Base-by-base conservation (phyloP, 2,888 invertebrate genomes). In the Baronia brevicornis region DNA sequence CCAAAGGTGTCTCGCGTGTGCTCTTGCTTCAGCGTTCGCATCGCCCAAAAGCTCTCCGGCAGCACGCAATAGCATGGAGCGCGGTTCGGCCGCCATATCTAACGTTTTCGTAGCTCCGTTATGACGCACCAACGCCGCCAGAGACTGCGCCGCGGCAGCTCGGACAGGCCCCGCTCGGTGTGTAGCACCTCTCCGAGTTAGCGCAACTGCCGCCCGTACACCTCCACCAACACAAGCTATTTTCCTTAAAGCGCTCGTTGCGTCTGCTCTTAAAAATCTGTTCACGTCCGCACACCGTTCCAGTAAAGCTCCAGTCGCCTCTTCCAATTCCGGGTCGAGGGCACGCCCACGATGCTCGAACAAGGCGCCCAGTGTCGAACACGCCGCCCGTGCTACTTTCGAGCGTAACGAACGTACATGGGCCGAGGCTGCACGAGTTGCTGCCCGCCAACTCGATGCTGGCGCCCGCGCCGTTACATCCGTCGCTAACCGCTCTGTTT, bases 221-320 rank as follows among this genome's bases (percentile, higher is more conserved):
- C 91, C 88, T 13, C 90, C 89, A 8, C 94, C 86, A 38, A 91
- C 87, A 35, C 93, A 90, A 36, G 95, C 90, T 88, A 98, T 91
- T 6, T 89, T 86, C 51, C 91, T 92, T 21, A 98, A 72, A 1
- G 97, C 94, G 5, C 87, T 86, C 35, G 91, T 91, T 2, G 96
- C 94, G 70, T 98, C 98, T 17, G 93, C 93, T 10, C 97, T 87
- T 28, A 98, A 87, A 65, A 98, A 97, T 49, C 92, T 91, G 74
- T 97, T 97, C 4, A 96, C 97, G 60, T 98, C 98, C 0, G 96
- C 96, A 28, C 95, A 93, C 39, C 97, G 91, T 48, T 93, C 92
- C 14, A 98, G 85, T 35, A 98, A 75, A 5, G 93, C 91, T 10
- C 87, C 89, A 0, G 91, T 91, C 28, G 96, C 86, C 60, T 95